Evolutionary conservation across 2,797 vertebrate species (phyloP), one percentile per base, ranked within the genome.

Genomic region (Gorsachius magnificus): DNA sequence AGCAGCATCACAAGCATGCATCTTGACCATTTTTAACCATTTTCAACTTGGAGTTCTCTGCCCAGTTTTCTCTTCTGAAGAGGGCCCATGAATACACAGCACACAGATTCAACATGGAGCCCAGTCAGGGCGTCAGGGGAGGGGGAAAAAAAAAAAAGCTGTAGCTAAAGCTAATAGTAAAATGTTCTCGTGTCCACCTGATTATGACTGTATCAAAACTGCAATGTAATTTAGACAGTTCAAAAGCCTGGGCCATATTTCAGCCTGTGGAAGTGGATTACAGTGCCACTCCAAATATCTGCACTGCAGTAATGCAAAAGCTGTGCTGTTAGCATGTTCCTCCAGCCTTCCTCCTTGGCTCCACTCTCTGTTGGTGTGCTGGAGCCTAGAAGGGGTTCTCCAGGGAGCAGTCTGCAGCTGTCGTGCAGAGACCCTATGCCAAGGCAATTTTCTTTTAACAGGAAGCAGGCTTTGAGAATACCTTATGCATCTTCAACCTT

Each of bases 351-450:
- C 5, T 65, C 92, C 68, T 90, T 91, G 92, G 82, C 88, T 93
- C 19, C 24, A 2, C 25, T 82, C 45, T 43, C 68, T 8, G 3
- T 3, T 74, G 63, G 56, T 38, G 64, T 66, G 84, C 51, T 83
- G 79, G 83, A 91, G 93, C 58, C 70, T 58, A 12, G 51, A 84
- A 85, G 33, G 33, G 29, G 18, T 61, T 83, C 83, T 83, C 60
- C 25, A 58, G 53, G 69, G 88, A 95, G 46, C 24, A 63, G 48
- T 13, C 48, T 66, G 76, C 93, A 91, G 85, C 92, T 95, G 92
- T 38, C 38, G 58, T 13, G 22, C 28, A 26, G 56, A 58, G 29
- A 66, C n/a, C 38, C 61, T 28, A 5, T 12, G 76, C 85, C 83
- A 91, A 91, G n/a, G 46, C 43, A 66, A 51, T 56, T 88, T 80